phyloP scores from a whole-genome alignment of 2,888 invertebrate genomes.

The Altica lythri region DNA sequence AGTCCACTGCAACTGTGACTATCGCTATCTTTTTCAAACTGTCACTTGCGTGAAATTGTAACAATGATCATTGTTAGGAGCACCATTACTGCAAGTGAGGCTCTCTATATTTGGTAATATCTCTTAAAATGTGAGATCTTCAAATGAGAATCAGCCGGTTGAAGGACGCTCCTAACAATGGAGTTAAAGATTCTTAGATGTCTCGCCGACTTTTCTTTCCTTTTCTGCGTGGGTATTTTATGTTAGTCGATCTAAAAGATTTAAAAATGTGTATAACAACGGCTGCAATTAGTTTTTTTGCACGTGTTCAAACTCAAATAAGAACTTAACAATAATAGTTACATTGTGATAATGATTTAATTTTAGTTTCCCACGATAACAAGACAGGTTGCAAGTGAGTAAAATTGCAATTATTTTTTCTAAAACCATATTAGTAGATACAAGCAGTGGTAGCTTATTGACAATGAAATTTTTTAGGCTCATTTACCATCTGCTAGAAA shows the following conservation, averaged over 20 bases:
- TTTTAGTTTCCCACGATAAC: constrained; percentile 1
- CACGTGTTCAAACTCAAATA: constrained; percentile 1
- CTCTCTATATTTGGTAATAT: constrained; percentile 28
- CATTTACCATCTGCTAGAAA: too few species aligned
- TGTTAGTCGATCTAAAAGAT: background rate
- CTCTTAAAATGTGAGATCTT: constrained; percentile 23
- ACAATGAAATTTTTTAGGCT: too few species aligned
- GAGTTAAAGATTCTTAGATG: constrained; percentile 13
- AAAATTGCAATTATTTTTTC: too few species aligned
- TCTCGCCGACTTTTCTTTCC: constrained; percentile 1
- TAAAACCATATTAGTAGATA: too few species aligned
- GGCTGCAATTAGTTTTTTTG: background rate
- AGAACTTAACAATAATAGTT: background rate
- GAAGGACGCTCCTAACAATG: constrained; percentile 15
- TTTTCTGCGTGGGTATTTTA: constrained; percentile 4
- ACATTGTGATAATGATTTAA: background rate
- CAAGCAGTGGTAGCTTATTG: too few species aligned
- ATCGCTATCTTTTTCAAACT: constrained; percentile 13
- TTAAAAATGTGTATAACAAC: constrained; percentile 2
- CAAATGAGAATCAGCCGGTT: constrained; percentile 16
- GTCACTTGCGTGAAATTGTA: constrained; percentile 25
- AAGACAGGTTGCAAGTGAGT: too few species aligned
- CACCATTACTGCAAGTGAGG: constrained; percentile 24
- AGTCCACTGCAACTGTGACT: constrained; percentile 7
- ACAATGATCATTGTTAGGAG: constrained; percentile 31